phyloP scores from a whole-genome alignment of 2,797 vertebrate species.

The Anabas testudineus region DNA sequence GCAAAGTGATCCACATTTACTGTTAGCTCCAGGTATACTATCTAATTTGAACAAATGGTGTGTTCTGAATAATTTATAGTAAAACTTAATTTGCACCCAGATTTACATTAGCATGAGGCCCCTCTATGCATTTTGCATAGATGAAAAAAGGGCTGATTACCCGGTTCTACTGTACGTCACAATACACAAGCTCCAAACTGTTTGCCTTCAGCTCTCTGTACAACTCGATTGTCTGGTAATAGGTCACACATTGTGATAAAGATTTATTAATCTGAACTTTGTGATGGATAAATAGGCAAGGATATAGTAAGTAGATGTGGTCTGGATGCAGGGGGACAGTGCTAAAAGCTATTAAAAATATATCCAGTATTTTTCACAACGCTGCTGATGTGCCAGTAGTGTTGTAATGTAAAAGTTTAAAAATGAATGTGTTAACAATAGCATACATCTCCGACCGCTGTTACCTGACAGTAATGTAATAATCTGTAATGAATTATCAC shows the following conservation, averaged over 20 bases:
- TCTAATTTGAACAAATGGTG: constrained; percentile 12
- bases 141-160: constrained; percentile 18
- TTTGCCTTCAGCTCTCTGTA: not conserved
- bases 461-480: constrained; percentile 75
- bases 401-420: constrained; percentile 1
- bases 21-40: constrained; percentile 25
- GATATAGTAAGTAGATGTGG: too few relatives aligned
- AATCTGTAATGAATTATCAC: constrained; percentile 76
- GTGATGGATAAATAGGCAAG: not conserved
- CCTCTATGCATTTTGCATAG: not conserved
- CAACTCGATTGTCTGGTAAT: not conserved
- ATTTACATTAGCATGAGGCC: not conserved
- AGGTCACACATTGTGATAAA: not conserved
- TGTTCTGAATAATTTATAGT: not conserved
- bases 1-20: constrained; percentile 26
- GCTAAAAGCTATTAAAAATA: not conserved
- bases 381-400: not conserved
- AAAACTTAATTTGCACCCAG: constrained; percentile 1
- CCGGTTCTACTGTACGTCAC: not conserved
- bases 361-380: not conserved
- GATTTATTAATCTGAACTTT: not conserved
- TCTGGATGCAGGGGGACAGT: too few relatives aligned
- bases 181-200: not conserved
- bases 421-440: constrained; percentile 50
- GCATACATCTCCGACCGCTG: constrained; percentile 61